Percentiles rank a stretch among this genome's conserved stretches.
phyloP scores from a whole-genome alignment of 1,140 invertebrate genomes.

The Idris sp. region DNA sequence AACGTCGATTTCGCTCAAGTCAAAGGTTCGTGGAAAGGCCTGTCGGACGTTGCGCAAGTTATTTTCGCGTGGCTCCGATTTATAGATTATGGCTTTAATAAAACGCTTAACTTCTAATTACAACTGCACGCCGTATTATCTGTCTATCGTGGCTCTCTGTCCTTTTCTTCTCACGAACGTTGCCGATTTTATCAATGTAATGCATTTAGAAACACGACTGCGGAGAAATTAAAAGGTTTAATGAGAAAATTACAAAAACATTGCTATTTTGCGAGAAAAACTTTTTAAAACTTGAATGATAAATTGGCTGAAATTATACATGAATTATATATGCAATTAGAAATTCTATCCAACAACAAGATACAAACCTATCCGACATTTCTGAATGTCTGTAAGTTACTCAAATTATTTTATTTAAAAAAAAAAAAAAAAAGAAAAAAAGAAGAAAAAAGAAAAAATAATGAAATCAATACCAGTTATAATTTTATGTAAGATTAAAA shows the following conservation, averaged over 20 bases:
- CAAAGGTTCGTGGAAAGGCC: constrained; percentile 13
- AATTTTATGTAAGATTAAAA: no score
- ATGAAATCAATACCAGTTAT: no score
- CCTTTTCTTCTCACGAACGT: constrained; percentile 42
- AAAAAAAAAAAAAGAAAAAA: no score
- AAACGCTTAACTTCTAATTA: constrained; percentile 59
- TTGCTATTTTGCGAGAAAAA: constrained; percentile 5
- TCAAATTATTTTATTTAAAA: no score
- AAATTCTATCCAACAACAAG: no score
- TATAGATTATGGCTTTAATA: constrained; percentile 60
- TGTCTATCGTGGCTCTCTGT: constrained; percentile 38
- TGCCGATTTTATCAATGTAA: constrained; percentile 51
- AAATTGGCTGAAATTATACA: neutral
- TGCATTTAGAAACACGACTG: constrained; percentile 51
- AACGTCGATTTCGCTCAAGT: constrained; percentile 14
- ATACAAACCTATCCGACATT: no score
- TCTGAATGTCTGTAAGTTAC: no score
- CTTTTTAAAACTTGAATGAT: neutral
- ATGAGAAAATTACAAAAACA: constrained; percentile 26
- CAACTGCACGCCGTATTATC: constrained; percentile 50
- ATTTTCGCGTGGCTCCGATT: constrained; percentile 56
- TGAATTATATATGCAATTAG: no score
- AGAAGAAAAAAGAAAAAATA: no score
- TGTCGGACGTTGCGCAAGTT: constrained; percentile 36
- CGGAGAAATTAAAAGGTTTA: constrained; percentile 29